Conservation (phyloP, 2,797 vertebrate genomes). For the Microctenopoma stevenorrisi region DNA sequence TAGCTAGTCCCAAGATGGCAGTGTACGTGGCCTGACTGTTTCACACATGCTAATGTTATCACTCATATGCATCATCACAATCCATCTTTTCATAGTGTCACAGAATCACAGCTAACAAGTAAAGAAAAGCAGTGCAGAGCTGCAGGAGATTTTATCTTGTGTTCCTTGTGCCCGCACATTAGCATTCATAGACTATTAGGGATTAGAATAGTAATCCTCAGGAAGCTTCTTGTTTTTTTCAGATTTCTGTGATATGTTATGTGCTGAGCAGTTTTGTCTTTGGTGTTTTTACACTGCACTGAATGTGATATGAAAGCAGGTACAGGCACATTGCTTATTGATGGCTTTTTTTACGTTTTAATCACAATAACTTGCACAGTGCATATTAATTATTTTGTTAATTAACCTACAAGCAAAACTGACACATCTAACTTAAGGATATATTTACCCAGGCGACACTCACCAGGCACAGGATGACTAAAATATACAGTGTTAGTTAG, state of each 20-base stretch:
- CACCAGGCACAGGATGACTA: background rate
- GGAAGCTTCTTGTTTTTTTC: slow-evolving; percentile 48
- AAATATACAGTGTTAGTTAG: background rate
- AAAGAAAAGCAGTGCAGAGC: slow-evolving; percentile 42
- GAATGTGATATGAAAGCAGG: slow-evolving; percentile 14
- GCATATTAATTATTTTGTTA: background rate
- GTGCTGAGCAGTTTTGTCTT: slow-evolving; percentile 47
- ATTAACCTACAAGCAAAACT: background rate
- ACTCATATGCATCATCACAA: slow-evolving; percentile 35
- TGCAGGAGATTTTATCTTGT: slow-evolving; percentile 52
- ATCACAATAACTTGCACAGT: background rate
- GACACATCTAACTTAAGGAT: background rate
- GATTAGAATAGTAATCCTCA: slow-evolving; percentile 67
- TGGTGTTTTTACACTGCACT: slow-evolving; percentile 38
- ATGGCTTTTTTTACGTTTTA: background rate
- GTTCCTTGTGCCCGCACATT: slow-evolving; percentile 49
- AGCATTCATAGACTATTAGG: slow-evolving; percentile 60
- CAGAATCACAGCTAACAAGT: slow-evolving; percentile 55
- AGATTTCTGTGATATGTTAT: slow-evolving; percentile 52
- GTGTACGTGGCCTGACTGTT: slow-evolving; percentile 26
- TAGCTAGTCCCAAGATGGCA: slow-evolving; percentile 26
- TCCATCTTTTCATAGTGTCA: slow-evolving; percentile 48
- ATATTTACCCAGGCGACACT: background rate
- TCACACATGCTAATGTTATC: slow-evolving; percentile 46
- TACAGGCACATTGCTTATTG: background rate